These are phyloP conservation scores for Drosophila subquinaria DNA, from an alignment of 2,888 invertebrate species.

Conservation along the genomic window DNA sequence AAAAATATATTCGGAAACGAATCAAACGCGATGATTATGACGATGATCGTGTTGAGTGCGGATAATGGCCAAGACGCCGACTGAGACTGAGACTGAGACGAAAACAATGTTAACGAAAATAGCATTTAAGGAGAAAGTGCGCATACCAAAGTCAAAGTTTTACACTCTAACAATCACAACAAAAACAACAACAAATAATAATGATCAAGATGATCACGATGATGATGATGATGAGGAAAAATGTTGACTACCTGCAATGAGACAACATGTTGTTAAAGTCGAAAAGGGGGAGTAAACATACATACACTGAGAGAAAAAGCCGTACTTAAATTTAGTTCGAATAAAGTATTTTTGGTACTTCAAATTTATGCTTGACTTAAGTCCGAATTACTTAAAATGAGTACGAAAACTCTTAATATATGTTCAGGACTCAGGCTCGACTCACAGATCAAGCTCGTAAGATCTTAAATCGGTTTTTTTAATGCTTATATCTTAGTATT, in stretches of 20 bases:
- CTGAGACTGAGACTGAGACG: slow-evolving; percentile 14
- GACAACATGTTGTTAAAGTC: slow-evolving; percentile 19
- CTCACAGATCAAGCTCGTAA: too few relatives aligned
- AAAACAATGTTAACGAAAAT: slow-evolving; percentile 77
- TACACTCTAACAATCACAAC: slow-evolving; percentile 74
- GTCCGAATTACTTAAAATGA: too few relatives aligned
- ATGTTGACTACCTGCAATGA: slow-evolving; percentile 38
- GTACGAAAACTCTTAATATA: too few relatives aligned
- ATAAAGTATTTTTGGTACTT: too few relatives aligned
- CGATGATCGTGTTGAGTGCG: slow-evolving; percentile 14
- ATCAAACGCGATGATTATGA: slow-evolving; percentile 5
- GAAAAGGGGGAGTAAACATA: slow-evolving; percentile 9
- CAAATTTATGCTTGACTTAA: too few relatives aligned
- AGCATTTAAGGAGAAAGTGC: slow-evolving; percentile 79
- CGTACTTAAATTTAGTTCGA: too few relatives aligned
- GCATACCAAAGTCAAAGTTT: slow-evolving; percentile 73
- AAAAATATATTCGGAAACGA: slow-evolving; percentile 32
- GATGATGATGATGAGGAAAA: slow-evolving; percentile 24
- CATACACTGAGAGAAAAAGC: not conserved
- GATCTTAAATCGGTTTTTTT: too few relatives aligned
- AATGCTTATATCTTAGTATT: too few relatives aligned
- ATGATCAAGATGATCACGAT: slow-evolving; percentile 16
- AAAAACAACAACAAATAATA: slow-evolving; percentile 51
- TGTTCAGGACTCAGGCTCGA: too few relatives aligned
- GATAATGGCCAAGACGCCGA: slow-evolving; percentile 37